A percentile compares a stretch with the other conserved stretches of the same genome.
Evolutionary conservation across 2,888 invertebrate genomes (phyloP).

Genomic region (Caenorhabditis macrosperma): DNA sequence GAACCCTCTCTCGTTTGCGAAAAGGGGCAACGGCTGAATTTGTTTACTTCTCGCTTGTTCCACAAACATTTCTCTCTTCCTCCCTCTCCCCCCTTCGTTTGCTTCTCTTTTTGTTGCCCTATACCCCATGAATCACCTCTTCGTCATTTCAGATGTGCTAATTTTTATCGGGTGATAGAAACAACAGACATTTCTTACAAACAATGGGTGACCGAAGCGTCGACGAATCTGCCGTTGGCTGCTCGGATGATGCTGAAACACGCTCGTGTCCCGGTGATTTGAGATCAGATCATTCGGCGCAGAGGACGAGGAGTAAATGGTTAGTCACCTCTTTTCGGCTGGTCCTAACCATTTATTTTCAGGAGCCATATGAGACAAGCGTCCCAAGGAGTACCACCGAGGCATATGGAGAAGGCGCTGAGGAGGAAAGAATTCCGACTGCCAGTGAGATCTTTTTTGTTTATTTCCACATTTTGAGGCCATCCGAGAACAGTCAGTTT

Average conservation of each 20-base stretch:
- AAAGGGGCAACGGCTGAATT: no score
- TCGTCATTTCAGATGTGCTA: conserved; percentile 51
- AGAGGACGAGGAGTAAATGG: conserved; percentile 60
- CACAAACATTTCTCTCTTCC: conserved; percentile 3
- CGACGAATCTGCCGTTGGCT: conserved; percentile 47
- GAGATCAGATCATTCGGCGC: conserved; percentile 58
- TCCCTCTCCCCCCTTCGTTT: conserved; percentile 5
- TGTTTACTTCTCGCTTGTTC: conserved; percentile 1
- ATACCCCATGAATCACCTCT: background rate
- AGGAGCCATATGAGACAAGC: conserved; percentile 70
- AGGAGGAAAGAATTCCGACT: conserved; percentile 63
- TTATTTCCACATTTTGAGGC: conserved; percentile 1
- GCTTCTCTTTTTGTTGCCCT: conserved; percentile 5
- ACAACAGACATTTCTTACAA: conserved; percentile 32
- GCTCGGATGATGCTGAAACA: conserved; percentile 72
- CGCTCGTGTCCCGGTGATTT: conserved; percentile 78
- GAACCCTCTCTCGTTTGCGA: background rate
- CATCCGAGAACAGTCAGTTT: conserved; percentile 17
- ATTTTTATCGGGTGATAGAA: conserved; percentile 52
- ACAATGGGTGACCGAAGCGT: conserved; percentile 51
- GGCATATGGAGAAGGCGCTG: conserved; percentile 60
- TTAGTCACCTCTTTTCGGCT: conserved; percentile 1
- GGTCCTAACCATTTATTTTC: conserved; percentile 39
- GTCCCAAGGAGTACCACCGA: conserved; percentile 68
- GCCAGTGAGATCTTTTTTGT: conserved; percentile 56